Conservation (phyloP, 2,888 invertebrate genomes). For the Hydraecia micacea region DNA sequence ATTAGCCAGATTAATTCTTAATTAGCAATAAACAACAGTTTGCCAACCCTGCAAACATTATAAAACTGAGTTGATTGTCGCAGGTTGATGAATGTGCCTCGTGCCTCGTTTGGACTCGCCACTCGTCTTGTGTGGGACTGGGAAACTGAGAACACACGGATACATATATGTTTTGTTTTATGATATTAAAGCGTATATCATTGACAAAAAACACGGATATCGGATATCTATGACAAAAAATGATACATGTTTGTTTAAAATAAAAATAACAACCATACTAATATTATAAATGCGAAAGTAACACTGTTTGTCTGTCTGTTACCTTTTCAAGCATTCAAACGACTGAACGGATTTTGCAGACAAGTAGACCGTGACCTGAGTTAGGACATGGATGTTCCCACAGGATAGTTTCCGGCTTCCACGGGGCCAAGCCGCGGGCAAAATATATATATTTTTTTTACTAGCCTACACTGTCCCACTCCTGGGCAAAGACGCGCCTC, state of each 20-base stretch:
- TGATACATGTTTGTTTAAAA: not conserved
- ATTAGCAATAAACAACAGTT: constrained; percentile 24
- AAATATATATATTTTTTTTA: not conserved
- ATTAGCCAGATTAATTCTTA: constrained; percentile 20
- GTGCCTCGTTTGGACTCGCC: constrained; percentile 23
- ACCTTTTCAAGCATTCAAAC: not conserved
- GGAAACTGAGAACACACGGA: not conserved
- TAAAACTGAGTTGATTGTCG: constrained; percentile 23
- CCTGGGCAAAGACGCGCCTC: no score
- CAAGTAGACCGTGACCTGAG: not conserved
- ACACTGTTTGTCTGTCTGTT: not conserved
- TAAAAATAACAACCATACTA: not conserved
- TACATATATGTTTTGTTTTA: not conserved
- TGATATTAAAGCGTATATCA: not conserved
- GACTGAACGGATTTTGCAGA: not conserved
- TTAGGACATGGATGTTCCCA: not conserved
- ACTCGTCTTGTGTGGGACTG: constrained; percentile 10
- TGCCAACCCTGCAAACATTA: constrained; percentile 36
- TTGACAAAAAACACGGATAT: not conserved
- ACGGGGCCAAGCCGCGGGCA: not conserved
- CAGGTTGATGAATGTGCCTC: constrained; percentile 8
- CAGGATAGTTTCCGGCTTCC: not conserved
- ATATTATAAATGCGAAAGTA: not conserved
- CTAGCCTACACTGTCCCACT: no score
- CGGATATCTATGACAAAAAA: not conserved